phyloP scores from a whole-genome alignment of 53 echinoderm and acorn worm genomes.

The Stichopus horrens region DNA sequence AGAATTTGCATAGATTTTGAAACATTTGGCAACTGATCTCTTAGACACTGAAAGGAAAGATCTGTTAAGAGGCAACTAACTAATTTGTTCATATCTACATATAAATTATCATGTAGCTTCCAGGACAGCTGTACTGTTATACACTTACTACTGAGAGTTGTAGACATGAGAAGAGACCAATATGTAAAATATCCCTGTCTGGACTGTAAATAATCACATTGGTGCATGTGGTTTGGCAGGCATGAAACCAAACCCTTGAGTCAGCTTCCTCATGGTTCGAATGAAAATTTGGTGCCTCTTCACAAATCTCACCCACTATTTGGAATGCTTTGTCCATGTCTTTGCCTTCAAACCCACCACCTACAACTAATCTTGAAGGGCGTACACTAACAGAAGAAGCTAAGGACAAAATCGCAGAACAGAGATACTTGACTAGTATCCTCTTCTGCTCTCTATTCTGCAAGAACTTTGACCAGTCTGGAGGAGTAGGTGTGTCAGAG shows the following conservation, averaged over 20 bases:
- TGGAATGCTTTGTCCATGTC: constrained; percentile 40
- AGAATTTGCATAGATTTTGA: constrained; percentile 13
- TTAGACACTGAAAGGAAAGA: constrained; percentile 27
- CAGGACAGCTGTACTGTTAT: constrained; percentile 32
- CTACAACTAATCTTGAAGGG: not conserved
- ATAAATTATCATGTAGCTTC: constrained; percentile 34
- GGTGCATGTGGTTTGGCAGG: not conserved
- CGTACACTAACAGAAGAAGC: constrained; percentile 13
- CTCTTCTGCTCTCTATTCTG: constrained; percentile 27
- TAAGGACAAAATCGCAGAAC: not conserved
- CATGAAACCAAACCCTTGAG: constrained; percentile 57
- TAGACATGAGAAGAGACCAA: constrained; percentile 50
- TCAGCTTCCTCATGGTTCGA: constrained; percentile 61
- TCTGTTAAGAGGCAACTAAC: not conserved
- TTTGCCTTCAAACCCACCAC: constrained; percentile 53
- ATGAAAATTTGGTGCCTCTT: not conserved
- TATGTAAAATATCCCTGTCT: constrained; percentile 52
- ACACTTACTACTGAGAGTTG: not conserved
- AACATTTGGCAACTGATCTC: constrained; percentile 20
- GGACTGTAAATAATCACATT: constrained; percentile 50
- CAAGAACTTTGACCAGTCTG: constrained; percentile 13
- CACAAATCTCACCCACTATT: not conserved
- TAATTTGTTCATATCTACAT: constrained; percentile 27
- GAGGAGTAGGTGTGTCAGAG: not conserved
- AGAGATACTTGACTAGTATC: constrained; percentile 33